Conservation (phyloP, 2,797 vertebrate species). For the Brachyrhaphis roseni region DNA sequence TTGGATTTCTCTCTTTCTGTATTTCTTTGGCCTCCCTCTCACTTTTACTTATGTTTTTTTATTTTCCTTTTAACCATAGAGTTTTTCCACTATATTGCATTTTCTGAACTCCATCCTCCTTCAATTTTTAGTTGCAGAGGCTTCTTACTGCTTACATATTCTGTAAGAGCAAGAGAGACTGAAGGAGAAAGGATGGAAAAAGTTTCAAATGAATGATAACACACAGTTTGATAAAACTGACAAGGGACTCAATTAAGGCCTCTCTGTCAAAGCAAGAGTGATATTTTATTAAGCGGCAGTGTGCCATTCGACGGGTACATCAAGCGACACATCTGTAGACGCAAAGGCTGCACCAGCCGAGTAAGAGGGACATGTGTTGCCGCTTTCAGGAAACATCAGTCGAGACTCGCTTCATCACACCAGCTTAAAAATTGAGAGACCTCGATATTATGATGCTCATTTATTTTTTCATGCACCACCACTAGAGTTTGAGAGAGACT, state of each 20-base stretch:
- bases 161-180: constrained; percentile 65
- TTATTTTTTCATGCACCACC: constrained; percentile 74
- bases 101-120: constrained; percentile 36
- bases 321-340: constrained; percentile 86
- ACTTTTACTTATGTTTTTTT: constrained; percentile 60
- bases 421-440: constrained; percentile 82
- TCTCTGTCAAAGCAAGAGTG: constrained; percentile 82
- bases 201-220: constrained; percentile 79
- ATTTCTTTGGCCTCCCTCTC: constrained; percentile 42
- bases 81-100: constrained; percentile 55
- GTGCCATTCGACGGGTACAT: constrained; percentile 82
- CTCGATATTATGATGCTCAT: constrained; percentile 79
- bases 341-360: constrained; percentile 74
- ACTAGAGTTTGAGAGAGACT: constrained; percentile 55
- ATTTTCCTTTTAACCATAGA: constrained; percentile 54
- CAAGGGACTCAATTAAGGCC: constrained; percentile 88
- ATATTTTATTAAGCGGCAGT: constrained; percentile 88
- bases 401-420: constrained; percentile 82
- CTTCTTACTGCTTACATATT: constrained; percentile 83
- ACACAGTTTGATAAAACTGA: constrained; percentile 89
- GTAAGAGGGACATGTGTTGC: constrained; percentile 87
- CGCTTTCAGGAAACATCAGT: constrained; percentile 86
- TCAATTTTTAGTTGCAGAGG: constrained; percentile 79
- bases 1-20: constrained; percentile 41
- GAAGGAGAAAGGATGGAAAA: constrained; percentile 52